Conservation (phyloP, 2,797 vertebrate genomes). For the Anguilla megastoma region DNA sequence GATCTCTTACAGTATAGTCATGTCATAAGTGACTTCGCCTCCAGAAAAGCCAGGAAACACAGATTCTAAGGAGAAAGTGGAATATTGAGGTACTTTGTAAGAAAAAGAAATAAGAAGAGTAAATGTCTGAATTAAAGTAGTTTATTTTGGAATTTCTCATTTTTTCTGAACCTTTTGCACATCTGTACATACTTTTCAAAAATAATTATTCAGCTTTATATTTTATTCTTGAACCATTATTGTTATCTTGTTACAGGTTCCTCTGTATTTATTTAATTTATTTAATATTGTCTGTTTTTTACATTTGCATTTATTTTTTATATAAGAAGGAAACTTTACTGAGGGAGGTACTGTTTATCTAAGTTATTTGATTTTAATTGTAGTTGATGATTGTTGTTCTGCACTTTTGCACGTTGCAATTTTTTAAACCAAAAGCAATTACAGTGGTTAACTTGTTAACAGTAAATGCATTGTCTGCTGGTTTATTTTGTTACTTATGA, state of each 20-base stretch:
- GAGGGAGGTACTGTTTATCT: too few species aligned
- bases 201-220: neutral
- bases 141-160: too few species aligned
- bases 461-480: constrained; percentile 8
- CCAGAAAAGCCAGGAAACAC: constrained; percentile 39
- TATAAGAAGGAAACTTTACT: too few species aligned
- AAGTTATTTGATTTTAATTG: too few species aligned
- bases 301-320: too few species aligned
- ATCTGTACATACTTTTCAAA: neutral
- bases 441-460: constrained; percentile 5
- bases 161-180: constrained; percentile 1
- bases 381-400: neutral
- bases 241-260: too few species aligned
- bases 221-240: too few species aligned
- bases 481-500: constrained; percentile 4
- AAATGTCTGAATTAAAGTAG: too few species aligned
- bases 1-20: constrained; percentile 19
- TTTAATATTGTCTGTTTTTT: too few species aligned
- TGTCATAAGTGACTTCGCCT: constrained; percentile 25
- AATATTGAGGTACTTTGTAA: neutral
- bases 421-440: constrained; percentile 12
- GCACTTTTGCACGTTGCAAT: neutral
- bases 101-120: too few species aligned
- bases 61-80: constrained; percentile 23
- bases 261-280: too few species aligned